Conservation (phyloP, 1,140 invertebrate species). For the Anoplophora glabripennis region DNA sequence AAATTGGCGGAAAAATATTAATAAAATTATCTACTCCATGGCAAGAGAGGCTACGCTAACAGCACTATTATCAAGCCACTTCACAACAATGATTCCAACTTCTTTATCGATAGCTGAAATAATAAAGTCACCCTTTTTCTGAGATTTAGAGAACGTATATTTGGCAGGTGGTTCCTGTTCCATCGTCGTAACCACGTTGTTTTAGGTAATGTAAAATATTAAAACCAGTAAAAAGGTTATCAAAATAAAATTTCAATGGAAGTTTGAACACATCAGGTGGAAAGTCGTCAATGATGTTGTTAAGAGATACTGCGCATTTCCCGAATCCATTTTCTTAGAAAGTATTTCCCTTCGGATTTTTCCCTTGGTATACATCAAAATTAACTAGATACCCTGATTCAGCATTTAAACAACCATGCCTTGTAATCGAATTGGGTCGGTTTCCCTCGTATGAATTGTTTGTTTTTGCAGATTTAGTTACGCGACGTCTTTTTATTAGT, state of each 20-base stretch:
- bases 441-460: no score
- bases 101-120: no score
- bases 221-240: slow-evolving; percentile 18
- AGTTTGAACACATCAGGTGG: not conserved
- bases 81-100: no score
- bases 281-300: not conserved
- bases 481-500: no score
- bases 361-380: no score
- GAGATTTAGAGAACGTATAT: not conserved
- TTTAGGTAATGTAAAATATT: not conserved
- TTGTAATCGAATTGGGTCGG: slow-evolving; percentile 1
- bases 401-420: slow-evolving; percentile 1
- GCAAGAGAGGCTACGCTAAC: no score
- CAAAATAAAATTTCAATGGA: slow-evolving; percentile 8
- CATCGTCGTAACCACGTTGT: not conserved
- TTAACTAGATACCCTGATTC: no score
- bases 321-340: not conserved
- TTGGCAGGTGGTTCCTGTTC: not conserved
- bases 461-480: no score
- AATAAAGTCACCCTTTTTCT: no score
- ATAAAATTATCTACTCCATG: no score
- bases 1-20: no score
- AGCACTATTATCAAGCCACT: no score
- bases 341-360: not conserved
- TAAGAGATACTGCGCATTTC: not conserved